Conservation (phyloP, 1,140 invertebrate species). For the Saccostrea cuccullata region DNA sequence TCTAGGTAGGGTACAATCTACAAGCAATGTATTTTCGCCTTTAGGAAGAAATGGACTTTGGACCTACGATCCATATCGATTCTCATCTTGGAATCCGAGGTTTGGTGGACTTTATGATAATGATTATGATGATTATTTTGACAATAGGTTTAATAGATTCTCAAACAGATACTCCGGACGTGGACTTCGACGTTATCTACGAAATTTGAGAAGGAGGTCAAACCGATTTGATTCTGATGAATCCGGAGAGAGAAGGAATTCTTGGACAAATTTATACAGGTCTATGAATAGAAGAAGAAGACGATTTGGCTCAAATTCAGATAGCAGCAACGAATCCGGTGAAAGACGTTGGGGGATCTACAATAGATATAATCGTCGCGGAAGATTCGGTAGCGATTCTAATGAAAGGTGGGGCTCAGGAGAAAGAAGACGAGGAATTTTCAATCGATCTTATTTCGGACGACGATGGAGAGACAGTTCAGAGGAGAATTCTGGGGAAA, state of each 20-base stretch:
- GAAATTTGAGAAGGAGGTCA: background rate
- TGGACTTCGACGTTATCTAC: background rate
- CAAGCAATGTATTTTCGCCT: too few relatives aligned
- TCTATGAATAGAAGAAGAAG: background rate
- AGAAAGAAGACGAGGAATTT: background rate
- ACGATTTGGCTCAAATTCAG: background rate
- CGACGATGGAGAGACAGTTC: background rate
- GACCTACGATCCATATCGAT: too few relatives aligned
- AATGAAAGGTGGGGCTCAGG: background rate
- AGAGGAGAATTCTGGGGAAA: background rate
- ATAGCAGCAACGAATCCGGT: background rate
- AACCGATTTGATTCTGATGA: background rate
- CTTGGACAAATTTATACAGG: background rate
- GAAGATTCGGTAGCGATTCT: background rate
- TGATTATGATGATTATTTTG: too few relatives aligned
- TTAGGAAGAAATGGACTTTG: too few relatives aligned
- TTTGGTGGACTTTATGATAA: too few relatives aligned
- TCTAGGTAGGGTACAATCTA: too few relatives aligned
- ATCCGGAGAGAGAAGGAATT: background rate
- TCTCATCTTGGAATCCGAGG: too few relatives aligned
- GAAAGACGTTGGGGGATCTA: background rate
- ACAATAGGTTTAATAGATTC: too few relatives aligned
- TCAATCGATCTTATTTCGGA: background rate
- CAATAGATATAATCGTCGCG: background rate
- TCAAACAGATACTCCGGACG: too few relatives aligned